Percentiles rank a stretch among this genome's conserved stretches.
phyloP scores from a whole-genome alignment of 2,113 vertebrate species.

The Syngnathus scovelli region DNA sequence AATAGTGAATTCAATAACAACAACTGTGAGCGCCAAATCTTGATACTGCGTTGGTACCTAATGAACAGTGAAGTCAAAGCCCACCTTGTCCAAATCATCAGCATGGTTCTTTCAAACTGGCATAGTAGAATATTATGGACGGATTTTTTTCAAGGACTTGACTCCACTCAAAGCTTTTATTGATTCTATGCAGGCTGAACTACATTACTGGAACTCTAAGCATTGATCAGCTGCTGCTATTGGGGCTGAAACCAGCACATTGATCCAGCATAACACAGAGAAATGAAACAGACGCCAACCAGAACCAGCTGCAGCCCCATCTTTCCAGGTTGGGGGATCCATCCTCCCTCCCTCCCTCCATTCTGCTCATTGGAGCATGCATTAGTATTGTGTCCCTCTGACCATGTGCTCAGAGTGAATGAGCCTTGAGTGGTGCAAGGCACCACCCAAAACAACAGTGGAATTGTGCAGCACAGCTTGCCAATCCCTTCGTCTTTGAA shows the following conservation, averaged over 20 bases:
- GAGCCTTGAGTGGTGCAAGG: conserved; percentile 23
- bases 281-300: conserved; percentile 53
- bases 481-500: not conserved
- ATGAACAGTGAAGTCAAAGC: too few relatives aligned
- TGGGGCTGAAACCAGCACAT: conserved; percentile 40
- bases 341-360: conserved; percentile 11
- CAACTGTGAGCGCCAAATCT: too few relatives aligned
- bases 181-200: conserved; percentile 20
- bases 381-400: conserved; percentile 45
- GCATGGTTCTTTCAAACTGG: not conserved
- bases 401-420: conserved; percentile 49
- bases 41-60: too few relatives aligned
- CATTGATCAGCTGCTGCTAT: conserved; percentile 37
- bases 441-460: conserved; percentile 44
- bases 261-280: conserved; percentile 36
- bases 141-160: conserved; percentile 16
- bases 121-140: conserved; percentile 4
- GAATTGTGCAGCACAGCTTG: conserved; percentile 12
- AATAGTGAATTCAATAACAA: too few relatives aligned
- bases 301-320: conserved; percentile 49
- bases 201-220: conserved; percentile 14
- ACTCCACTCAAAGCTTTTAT: conserved; percentile 18
- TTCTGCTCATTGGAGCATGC: conserved; percentile 33
- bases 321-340: conserved; percentile 18
- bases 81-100: too few relatives aligned